Base-by-base conservation (phyloP, 2,888 invertebrate species). In the Mystacides longicornis region DNA sequence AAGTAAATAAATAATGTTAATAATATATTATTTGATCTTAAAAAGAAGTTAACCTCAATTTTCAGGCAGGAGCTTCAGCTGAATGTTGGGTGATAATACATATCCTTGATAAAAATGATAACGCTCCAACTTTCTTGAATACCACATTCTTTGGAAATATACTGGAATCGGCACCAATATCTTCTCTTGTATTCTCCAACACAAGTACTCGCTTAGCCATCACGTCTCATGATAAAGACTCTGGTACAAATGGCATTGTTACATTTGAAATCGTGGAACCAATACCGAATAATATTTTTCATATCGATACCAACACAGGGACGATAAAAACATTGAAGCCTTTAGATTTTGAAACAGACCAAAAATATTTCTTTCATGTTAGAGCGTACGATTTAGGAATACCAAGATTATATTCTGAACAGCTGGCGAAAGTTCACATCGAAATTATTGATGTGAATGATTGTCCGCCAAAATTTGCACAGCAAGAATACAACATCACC, bases 281-380 rank as follows among this genome's bases (percentile, higher is more conserved):
- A 51, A 70, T 84, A 55, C 85, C 87, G 0, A 77, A 83, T 59
- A 78, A 81, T 61, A 84, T 81, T 68, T 90, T 91, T 67, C 81
- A 83, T 65, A 86, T 91, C 57, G 89, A 90, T 67, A 82, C 88
- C n/a, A 85, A 81, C 61, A 89, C 89, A 2, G 89, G 90, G 18
- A 87, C 89, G 1, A 82, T 91, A 55, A 79, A 86, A 64, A 84
- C 86, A 1, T 80, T 85, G 14, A 79, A 81, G 66, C 70, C 80
- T 1, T 71, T 91, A 60, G 91, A 92, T 68, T 85, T 85, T 65
- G 91, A 91, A 69, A 81, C 78, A 5, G 74, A 80, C 58, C 74
- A 81, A 0, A 71, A 76, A 58, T 86, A 86, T 64, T 78, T 80
- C 47, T 91, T 92, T 67, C 82, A 83, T 65, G 89, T 91, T 71